Evolutionary conservation across 30 jellyfish, hydroid and myxozoan genomes (phyloP).

Genomic region (Pelagia noctiluca): DNA sequence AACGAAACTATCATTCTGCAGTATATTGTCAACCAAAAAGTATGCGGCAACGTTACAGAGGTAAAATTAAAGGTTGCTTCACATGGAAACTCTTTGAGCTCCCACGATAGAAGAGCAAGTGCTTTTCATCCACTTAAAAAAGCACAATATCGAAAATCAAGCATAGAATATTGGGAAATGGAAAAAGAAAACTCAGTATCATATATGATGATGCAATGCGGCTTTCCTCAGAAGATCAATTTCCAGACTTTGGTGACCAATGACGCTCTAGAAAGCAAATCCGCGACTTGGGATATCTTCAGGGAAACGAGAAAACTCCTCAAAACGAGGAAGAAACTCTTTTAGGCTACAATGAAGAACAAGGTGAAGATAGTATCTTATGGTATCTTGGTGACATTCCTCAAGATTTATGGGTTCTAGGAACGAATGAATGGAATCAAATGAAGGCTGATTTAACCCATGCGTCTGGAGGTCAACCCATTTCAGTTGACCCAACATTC

Average conservation of each 20-base stretch:
- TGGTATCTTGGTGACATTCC: not conserved
- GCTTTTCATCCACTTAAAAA: not conserved
- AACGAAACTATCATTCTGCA: not conserved
- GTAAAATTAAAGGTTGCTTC: not conserved
- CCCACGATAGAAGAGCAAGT: not conserved
- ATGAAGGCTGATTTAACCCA: not conserved
- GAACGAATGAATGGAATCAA: conserved; percentile 1
- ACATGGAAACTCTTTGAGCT: not conserved
- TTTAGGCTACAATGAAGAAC: not conserved
- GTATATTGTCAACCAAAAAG: not conserved
- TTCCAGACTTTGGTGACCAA: not conserved
- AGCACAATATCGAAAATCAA: not conserved
- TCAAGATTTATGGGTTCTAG: not conserved
- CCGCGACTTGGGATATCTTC: not conserved
- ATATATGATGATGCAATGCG: not conserved
- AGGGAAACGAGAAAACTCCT: not conserved
- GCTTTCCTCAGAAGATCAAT: too few species aligned
- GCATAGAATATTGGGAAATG: not conserved
- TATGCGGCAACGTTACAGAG: not conserved
- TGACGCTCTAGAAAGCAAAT: not conserved
- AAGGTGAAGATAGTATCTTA: not conserved
- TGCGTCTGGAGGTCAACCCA: not conserved
- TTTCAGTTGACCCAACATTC: not conserved
- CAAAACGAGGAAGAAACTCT: not conserved
- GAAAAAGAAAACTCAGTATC: not conserved